Percentiles rank a stretch among this genome's conserved stretches.
Conservation (phyloP, 2,113 vertebrate genomes). For the Todiramphus saurophagus region DNA sequence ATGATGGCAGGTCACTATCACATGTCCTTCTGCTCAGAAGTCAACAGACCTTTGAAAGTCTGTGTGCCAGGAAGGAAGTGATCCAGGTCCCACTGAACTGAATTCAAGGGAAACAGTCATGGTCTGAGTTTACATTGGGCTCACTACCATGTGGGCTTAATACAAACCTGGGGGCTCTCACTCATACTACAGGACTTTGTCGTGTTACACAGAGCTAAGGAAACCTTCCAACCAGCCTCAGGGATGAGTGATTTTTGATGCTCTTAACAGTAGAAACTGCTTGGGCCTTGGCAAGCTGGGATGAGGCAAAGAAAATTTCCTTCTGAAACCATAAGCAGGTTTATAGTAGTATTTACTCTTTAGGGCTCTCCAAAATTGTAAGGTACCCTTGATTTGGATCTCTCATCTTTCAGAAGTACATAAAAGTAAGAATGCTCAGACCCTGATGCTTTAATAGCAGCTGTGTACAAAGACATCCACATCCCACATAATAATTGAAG, state of each 20-base stretch:
- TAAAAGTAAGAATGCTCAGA: neutral
- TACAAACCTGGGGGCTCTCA: neutral
- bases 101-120: neutral
- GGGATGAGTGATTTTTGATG: neutral
- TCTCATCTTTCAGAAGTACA: neutral
- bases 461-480: neutral
- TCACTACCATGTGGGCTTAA: fast-evolving
- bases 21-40: neutral
- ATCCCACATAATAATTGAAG: neutral
- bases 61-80: neutral
- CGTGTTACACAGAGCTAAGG: neutral
- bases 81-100: neutral
- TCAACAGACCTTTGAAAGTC: neutral
- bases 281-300: neutral
- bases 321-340: neutral
- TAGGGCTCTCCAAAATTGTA: neutral
- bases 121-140: neutral
- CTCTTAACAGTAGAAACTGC: neutral
- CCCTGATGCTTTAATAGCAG: neutral
- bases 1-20: neutral
- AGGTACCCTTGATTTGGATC: neutral
- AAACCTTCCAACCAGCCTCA: neutral
- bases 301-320: neutral
- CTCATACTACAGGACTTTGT: neutral
- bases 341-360: neutral